Conservation (phyloP, 1,140 invertebrate genomes). For the Drosophila rufa region DNA sequence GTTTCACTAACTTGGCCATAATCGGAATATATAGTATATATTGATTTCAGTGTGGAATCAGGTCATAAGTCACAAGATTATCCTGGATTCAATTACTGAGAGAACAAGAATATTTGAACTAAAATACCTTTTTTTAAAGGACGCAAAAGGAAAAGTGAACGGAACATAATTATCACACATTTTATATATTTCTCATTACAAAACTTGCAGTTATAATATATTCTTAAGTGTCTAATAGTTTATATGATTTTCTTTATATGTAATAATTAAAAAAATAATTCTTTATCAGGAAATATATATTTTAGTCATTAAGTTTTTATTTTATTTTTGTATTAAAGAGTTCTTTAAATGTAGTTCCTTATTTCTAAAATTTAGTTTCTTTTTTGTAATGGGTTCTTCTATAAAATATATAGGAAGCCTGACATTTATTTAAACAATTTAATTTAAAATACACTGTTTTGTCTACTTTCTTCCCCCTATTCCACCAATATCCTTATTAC, state of each 20-base stretch:
- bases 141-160: background rate
- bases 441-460: background rate
- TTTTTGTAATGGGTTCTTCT: too few species aligned
- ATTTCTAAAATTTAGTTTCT: too few species aligned
- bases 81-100: constrained; percentile 2
- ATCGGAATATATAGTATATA: constrained; percentile 20
- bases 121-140: too few species aligned
- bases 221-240: background rate
- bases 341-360: too few species aligned
- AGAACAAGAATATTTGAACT: background rate
- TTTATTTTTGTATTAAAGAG: too few species aligned
- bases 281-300: too few species aligned
- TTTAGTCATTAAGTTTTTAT: too few species aligned
- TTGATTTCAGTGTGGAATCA: constrained; percentile 16
- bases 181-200: too few species aligned
- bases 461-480: too few species aligned
- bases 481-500: background rate
- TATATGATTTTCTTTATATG: background rate
- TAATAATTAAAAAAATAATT: too few species aligned
- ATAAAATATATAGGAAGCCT: too few species aligned
- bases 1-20: constrained; percentile 38
- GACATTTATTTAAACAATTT: background rate
- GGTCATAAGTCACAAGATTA: constrained; percentile 4
- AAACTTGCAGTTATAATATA: too few species aligned
- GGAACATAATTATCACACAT: background rate